Conservation (phyloP, 2,797 vertebrate species). For the Diceros bicornis region DNA sequence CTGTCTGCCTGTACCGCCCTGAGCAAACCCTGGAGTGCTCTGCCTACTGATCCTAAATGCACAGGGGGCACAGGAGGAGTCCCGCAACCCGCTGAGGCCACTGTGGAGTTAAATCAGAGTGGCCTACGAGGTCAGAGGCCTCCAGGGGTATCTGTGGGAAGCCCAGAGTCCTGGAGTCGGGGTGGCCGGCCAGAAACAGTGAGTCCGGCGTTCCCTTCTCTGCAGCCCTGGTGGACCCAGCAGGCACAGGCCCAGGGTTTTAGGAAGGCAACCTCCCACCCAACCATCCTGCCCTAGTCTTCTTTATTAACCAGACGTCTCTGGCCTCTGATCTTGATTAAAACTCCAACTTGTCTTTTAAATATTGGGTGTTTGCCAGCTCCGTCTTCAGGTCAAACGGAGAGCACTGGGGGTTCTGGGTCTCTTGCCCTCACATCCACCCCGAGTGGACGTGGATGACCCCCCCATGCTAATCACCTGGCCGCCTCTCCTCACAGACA, state of each 20-base stretch:
- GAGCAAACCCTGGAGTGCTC: neutral
- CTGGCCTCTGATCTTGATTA: neutral
- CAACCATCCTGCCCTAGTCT: fast-evolving
- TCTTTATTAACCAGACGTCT: fast-evolving
- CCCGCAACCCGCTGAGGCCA: neutral
- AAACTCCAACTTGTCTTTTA: neutral
- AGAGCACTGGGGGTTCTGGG: fast-evolving
- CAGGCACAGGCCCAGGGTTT: fast-evolving
- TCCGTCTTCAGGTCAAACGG: neutral
- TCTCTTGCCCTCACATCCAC: fast-evolving
- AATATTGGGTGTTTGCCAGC: neutral
- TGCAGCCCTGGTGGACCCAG: neutral
- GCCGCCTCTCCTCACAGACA: conserved; percentile 78
- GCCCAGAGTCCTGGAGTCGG: fast-evolving
- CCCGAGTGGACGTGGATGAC: neutral
- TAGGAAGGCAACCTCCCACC: fast-evolving
- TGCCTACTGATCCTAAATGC: fast-evolving
- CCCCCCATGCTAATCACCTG: fast-evolving
- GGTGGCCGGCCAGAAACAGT: fast-evolving
- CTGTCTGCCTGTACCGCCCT: neutral
- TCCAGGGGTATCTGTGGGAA: neutral
- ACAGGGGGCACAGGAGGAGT: fast-evolving
- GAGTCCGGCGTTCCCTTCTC: fast-evolving
- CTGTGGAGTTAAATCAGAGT: neutral
- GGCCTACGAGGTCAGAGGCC: neutral